These are phyloP conservation scores for Rhabditoides inermis DNA, from an alignment of 2,888 invertebrate species.

Conservation along the genomic window DNA sequence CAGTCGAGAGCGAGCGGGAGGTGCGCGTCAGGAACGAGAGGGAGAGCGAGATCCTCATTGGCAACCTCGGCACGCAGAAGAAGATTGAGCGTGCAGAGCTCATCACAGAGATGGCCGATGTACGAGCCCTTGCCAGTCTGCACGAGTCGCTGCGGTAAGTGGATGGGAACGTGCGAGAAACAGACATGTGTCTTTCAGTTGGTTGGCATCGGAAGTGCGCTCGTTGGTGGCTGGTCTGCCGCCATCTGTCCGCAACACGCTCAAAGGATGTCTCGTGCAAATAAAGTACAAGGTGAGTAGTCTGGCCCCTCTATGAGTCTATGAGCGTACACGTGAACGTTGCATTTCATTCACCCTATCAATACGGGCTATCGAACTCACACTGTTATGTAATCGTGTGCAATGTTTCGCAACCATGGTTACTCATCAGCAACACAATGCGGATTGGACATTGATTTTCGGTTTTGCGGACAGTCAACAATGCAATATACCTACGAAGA, in stretches of 20 bases:
- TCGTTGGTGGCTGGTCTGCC: constrained; percentile 16
- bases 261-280: not conserved
- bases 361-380: no score
- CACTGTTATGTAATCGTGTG: no score
- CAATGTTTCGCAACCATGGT: no score
- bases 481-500: constrained; percentile 19
- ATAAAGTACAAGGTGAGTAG: no score
- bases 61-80: constrained; percentile 63
- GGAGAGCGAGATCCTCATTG: constrained; percentile 84
- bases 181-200: not conserved
- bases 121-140: constrained; percentile 76
- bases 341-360: no score
- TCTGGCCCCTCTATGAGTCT: no score
- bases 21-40: constrained; percentile 71
- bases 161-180: constrained; percentile 16
- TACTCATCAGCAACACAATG: no score
- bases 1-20: constrained; percentile 56
- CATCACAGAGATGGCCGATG: constrained; percentile 71
- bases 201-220: constrained; percentile 12
- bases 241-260: not conserved
- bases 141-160: constrained; percentile 74
- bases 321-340: no score
- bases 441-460: no score
- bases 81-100: constrained; percentile 62
- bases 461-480: no score